Percentiles rank a stretch among this genome's conserved stretches.
Evolutionary conservation across 2,797 vertebrate species (phyloP).

Genomic region (Sebastes taczanowskii): DNA sequence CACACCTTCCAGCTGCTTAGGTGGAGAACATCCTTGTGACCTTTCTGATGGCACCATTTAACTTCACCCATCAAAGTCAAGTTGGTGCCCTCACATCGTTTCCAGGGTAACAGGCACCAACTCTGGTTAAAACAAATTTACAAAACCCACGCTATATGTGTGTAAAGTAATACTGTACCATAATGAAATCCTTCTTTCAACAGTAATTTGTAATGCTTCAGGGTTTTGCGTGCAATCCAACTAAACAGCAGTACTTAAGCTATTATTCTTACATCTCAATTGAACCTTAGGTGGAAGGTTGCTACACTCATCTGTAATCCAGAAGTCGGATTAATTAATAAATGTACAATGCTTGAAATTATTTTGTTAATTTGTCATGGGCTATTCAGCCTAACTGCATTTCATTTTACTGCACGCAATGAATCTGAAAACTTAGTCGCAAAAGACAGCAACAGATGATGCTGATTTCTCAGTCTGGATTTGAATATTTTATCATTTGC

Average conservation of each 20-base stretch:
- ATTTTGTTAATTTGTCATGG: constrained; percentile 50
- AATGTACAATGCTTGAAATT: constrained; percentile 39
- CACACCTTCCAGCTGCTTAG: not conserved
- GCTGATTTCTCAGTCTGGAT: not conserved
- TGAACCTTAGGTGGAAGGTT: constrained; percentile 35
- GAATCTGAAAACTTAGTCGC: constrained; percentile 4
- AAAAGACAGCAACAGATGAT: constrained; percentile 22
- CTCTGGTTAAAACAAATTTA: constrained; percentile 4
- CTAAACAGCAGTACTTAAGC: constrained; percentile 55
- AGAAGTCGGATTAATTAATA: constrained; percentile 34
- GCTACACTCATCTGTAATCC: constrained; percentile 40
- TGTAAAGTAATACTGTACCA: constrained; percentile 37
- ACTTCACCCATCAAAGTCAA: constrained; percentile 8
- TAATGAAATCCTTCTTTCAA: constrained; percentile 44
- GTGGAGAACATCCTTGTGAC: not conserved
- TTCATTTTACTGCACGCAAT: constrained; percentile 27
- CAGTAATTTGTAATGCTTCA: constrained; percentile 49
- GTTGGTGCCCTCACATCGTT: not conserved
- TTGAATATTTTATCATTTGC: constrained; percentile 9
- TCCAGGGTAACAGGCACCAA: not conserved
- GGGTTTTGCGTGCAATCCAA: constrained; percentile 57
- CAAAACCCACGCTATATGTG: not conserved
- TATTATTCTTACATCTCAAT: constrained; percentile 53
- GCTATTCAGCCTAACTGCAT: constrained; percentile 24
- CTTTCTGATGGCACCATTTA: not conserved